Base-by-base conservation (phyloP, 2,797 vertebrate genomes). In the Eupleurogrammus muticus region DNA sequence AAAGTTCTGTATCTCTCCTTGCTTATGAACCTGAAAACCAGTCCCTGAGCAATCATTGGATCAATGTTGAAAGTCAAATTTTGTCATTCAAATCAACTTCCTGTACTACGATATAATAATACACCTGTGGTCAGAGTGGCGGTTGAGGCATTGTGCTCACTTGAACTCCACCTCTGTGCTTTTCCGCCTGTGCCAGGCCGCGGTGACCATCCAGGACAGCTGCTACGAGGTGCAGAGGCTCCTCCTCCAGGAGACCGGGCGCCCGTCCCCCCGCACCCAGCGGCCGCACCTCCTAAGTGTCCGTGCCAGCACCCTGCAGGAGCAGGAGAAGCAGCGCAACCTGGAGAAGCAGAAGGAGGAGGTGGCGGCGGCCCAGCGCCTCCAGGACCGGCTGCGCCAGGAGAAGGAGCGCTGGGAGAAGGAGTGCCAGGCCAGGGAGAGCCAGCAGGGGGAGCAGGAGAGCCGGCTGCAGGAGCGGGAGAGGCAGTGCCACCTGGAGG, bases 171-270 rank as follows among this genome's bases (percentile, higher is more conserved):
- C 58, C 17, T 28, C 16, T 66, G 32, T 70, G 19, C 10, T 13
- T 21, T 28, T 64, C 7, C 1, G 1, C 63, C 7, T 47, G 19
- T 38, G 21, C 66, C 68, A 98, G 97, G 97, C 96, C 2, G 90
- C 93, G 2, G 86, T 98, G 84, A 89, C 93, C 80, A 95, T 98
- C 65, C 97, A 97, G 88, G 95, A 97, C 67, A 97, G 95, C 89
- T 96, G 92, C 87, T 94, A 91, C 10, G 95, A 96, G 74, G 92
- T 98, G 76, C 94, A 96, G 42, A 94, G 79, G 73, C 88, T 97
- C 54, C 82, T 96, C 1, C 92, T 96, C 4, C 93, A 88, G 50
- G 95, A 96, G 66, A 90, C 59, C 0, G 94, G 95, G 63, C 90
- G 90, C 72, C 86, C 77, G 13, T 87, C 77, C 11, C 90, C 82